Percentiles rank a stretch among this genome's conserved stretches.
phyloP scores from a whole-genome alignment of 2,888 invertebrate genomes.

The Aromia moschata region DNA sequence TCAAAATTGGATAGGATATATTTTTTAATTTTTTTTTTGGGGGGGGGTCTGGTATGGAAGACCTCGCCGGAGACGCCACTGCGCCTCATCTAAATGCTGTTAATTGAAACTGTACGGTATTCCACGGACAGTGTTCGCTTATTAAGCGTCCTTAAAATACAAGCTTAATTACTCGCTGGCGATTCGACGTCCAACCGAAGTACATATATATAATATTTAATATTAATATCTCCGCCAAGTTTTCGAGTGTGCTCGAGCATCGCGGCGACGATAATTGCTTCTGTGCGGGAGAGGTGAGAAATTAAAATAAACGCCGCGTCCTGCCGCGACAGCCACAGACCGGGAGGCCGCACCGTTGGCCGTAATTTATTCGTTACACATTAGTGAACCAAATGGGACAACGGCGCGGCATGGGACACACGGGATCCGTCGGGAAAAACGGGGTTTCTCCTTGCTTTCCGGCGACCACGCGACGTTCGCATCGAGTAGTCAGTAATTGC shows the following conservation, averaged over 20 bases:
- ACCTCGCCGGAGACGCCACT: no score
- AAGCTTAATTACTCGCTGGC: conserved; percentile 40
- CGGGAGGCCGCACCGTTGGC: no score
- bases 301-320: background rate
- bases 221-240: no score
- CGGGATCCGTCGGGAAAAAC: no score
- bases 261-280: conserved; percentile 24
- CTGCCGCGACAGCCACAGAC: background rate
- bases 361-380: background rate
- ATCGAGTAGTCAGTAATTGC: no score
- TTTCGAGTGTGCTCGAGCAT: conserved; percentile 31
- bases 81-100: conserved; percentile 48
- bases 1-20: no score
- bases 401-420: background rate
- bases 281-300: background rate
- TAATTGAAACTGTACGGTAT: conserved; percentile 55
- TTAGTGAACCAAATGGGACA: background rate
- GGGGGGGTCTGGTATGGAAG: no score
- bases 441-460: no score
- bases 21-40: no score
- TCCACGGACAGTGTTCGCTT: conserved; percentile 50
- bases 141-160: conserved; percentile 44
- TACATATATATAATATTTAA: no score
- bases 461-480: no score
- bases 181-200: no score